Evolutionary conservation across 1,140 invertebrate species (phyloP).

Genomic region (Atta colombica): DNA sequence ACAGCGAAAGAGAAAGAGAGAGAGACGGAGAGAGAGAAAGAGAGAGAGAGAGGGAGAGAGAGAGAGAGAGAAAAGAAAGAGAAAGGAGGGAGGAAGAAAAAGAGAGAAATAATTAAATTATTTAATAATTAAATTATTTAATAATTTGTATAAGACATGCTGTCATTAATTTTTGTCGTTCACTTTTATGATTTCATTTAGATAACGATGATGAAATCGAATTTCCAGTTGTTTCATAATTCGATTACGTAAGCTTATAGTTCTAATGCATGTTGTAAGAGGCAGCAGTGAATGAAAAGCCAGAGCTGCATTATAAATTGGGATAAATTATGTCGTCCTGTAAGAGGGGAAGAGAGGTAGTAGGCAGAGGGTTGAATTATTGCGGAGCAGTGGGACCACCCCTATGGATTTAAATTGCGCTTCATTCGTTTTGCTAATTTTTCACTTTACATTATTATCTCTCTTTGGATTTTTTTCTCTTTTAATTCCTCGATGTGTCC

Average conservation of each 20-base stretch:
- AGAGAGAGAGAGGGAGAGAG: neutral
- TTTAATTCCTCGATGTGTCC: neutral
- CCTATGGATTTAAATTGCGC: constrained; percentile 52
- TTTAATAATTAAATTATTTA: constrained; percentile 31
- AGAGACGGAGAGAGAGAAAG: neutral
- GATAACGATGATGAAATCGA: constrained; percentile 4
- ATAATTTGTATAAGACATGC: constrained; percentile 12
- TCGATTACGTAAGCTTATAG: constrained; percentile 55
- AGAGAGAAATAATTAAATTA: neutral
- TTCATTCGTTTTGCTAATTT: constrained; percentile 61
- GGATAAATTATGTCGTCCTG: constrained; percentile 76
- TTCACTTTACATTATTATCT: constrained; percentile 55
- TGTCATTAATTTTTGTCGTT: constrained; percentile 26
- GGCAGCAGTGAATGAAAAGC: constrained; percentile 73
- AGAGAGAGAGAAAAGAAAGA: too few species aligned
- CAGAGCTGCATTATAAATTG: constrained; percentile 77
- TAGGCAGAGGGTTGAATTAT: constrained; percentile 54
- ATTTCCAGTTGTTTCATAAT: constrained; percentile 39
- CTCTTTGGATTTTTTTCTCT: neutral
- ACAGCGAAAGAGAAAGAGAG: neutral
- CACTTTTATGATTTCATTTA: constrained; percentile 23
- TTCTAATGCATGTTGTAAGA: constrained; percentile 63
- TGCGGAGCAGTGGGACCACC: constrained; percentile 24
- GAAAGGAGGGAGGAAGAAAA: neutral
- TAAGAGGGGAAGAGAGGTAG: neutral